These are phyloP conservation scores for Callipepla californica DNA, from an alignment of 2,113 vertebrate genomes.

Conservation along the genomic window DNA sequence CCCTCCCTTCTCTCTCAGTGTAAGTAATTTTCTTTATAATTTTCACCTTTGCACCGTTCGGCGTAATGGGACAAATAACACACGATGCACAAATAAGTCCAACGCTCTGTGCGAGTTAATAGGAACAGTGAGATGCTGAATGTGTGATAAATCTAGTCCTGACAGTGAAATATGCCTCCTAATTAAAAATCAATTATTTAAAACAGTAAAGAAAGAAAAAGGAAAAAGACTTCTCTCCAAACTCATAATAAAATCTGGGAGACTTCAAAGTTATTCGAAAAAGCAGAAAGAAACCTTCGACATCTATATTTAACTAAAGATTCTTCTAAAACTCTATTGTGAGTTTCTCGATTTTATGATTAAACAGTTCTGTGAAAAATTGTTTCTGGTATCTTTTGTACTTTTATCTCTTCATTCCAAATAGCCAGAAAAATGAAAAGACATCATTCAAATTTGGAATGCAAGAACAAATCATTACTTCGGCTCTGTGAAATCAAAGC, in stretches of 20 bases:
- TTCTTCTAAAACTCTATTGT: background rate
- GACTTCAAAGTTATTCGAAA: slow-evolving; percentile 50
- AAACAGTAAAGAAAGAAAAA: slow-evolving; percentile 31
- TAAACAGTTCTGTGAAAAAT: slow-evolving; percentile 46
- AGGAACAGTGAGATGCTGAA: slow-evolving; percentile 14
- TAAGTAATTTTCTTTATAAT: background rate
- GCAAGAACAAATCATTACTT: background rate
- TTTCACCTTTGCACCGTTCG: background rate
- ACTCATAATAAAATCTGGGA: slow-evolving; percentile 52
- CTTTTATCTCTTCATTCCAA: slow-evolving; percentile 35
- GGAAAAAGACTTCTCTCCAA: slow-evolving; percentile 41
- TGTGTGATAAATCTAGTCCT: slow-evolving; percentile 31
- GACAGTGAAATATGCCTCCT: slow-evolving; percentile 43
- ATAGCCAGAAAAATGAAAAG: slow-evolving; percentile 6
- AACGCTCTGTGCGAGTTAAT: background rate
- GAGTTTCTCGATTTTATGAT: slow-evolving; percentile 43
- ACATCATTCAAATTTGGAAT: background rate
- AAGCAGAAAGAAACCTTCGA: slow-evolving; percentile 42
- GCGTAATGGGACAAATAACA: background rate
- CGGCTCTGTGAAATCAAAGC: background rate
- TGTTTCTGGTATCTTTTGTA: slow-evolving; percentile 33
- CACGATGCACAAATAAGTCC: slow-evolving; percentile 14
- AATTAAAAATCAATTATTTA: slow-evolving; percentile 74
- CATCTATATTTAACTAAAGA: slow-evolving; percentile 61
- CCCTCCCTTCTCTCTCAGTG: background rate